Conservation (phyloP, 2,113 vertebrate species). For the Cottus gobio region DNA sequence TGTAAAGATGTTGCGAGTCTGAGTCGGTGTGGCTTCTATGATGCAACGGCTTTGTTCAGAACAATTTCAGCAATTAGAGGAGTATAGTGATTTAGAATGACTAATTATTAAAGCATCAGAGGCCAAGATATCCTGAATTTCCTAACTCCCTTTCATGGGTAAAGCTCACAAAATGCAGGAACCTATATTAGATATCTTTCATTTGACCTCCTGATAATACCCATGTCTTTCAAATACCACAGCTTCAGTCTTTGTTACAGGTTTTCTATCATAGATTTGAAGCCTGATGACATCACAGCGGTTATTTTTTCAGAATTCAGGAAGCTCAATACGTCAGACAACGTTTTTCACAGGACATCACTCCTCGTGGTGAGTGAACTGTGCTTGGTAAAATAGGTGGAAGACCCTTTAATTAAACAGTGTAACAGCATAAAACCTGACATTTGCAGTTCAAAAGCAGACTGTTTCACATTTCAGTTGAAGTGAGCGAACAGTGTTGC, state of each 20-base stretch:
- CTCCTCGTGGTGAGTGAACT: background rate
- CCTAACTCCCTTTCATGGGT: background rate
- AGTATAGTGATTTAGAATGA: background rate
- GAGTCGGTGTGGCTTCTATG: background rate
- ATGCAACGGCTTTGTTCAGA: background rate
- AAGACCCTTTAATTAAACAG: constrained; percentile 1
- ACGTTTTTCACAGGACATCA: background rate
- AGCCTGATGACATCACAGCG: background rate
- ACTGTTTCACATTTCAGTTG: background rate
- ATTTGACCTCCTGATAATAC: background rate
- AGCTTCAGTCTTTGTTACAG: background rate
- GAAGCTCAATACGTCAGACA: background rate
- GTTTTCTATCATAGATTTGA: background rate
- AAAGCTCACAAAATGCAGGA: background rate
- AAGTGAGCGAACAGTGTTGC: background rate
- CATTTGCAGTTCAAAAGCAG: background rate
- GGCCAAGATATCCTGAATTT: background rate
- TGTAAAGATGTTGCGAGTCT: background rate
- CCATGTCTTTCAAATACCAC: background rate
- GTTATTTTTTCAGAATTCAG: background rate
- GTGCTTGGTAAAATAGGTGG: background rate
- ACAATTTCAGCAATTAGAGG: background rate
- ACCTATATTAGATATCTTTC: background rate
- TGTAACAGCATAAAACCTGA: background rate
- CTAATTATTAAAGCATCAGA: background rate